phyloP scores from a whole-genome alignment of 2,113 vertebrate genomes.

The western clawed frog (Xenopus tropicalis) region UCB_Xtro_10.0 CM004443.2:183348001-183348500 shows the following conservation, averaged over 20 bases:
- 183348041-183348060: no score
- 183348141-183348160: no score
- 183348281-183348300: slow-evolving; percentile 81
- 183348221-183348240: slow-evolving; percentile 76
- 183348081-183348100: no score
- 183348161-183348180: no score
- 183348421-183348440: neutral
- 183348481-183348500: neutral
- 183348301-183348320: slow-evolving; percentile 86
- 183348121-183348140: no score
- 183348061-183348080: no score
- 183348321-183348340: slow-evolving; percentile 85
- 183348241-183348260: slow-evolving; percentile 80
- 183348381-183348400: slow-evolving; percentile 58
- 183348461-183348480: neutral
- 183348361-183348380: slow-evolving; percentile 84
- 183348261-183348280: slow-evolving; percentile 79
- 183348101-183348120: no score
- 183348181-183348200: no score
- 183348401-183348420: slow-evolving; percentile 49
- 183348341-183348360: slow-evolving; percentile 94
- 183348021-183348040: no score
- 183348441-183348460: neutral
- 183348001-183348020: no score
- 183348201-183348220: no score